Base-by-base conservation (phyloP, 2,113 vertebrate species). In the Gnathonemus longibarbis region DNA sequence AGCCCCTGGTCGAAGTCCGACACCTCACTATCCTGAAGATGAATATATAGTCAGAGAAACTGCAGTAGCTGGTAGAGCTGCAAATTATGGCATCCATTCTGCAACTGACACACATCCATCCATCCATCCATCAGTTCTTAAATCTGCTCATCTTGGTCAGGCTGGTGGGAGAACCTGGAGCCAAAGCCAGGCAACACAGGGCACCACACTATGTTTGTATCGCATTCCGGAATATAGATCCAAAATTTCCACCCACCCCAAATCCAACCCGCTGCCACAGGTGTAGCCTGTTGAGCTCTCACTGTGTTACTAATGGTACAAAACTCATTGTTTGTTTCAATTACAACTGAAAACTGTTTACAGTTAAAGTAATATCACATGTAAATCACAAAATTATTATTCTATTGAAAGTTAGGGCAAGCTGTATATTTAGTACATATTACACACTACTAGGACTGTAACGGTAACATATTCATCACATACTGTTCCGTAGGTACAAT, bases 1-100 rank as follows among this genome's bases (percentile, higher is more conserved):
- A 93, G 93, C 10, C 91, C 92, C 6, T 90, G 92, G 48, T 95
- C 95, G 9, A 92, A 93, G 83, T 94, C 95, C 3, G 94, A 95
- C 70, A 91, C 93, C 35, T 94, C 94, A 24, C 93, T 94, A 46
- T 96, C 95, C 96, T 93, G 90, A 10, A 52, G 7, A 56, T 74
- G 53, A 48, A 62, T 15, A 53, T 11, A 83, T 50, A 50, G 11
- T 50, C 49, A 50, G 49, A 50, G 49, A 50, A 13, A 50, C 10
- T 50, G 49, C 49, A 50, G 49, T 50, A 50, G 49, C 11, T 13
- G 49, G 49, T 1, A 66, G n/a, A 66, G n/a, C 19, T 66, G 19
- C n/a, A 2, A 66, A 66, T n/a, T 66, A 66, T 66, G 17, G 13
- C 52, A 5, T 53, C 5, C 17, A 56, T 56, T 56, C 53, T 21